These are phyloP conservation scores for Amorpha juglandis DNA, from an alignment of 2,888 invertebrate genomes.

Conservation along the genomic window DNA sequence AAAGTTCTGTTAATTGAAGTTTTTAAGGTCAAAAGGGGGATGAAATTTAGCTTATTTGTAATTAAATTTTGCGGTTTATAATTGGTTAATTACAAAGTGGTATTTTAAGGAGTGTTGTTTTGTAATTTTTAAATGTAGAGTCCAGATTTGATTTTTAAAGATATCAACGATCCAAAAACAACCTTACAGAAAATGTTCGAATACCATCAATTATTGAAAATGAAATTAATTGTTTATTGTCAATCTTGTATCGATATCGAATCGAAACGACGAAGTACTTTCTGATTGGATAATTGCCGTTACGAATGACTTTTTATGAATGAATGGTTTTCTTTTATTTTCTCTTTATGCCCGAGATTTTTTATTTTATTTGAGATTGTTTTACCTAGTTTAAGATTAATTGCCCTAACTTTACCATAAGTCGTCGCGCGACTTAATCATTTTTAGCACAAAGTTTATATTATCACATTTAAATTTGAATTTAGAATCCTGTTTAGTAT, in stretches of 20 bases:
- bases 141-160: neutral
- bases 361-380: conserved; percentile 9
- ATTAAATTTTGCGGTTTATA: neutral
- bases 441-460: neutral
- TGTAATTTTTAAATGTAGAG: neutral
- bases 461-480: neutral
- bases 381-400: conserved; percentile 4
- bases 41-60: conserved; percentile 40
- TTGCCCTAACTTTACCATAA: neutral
- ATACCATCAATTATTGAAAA: neutral
- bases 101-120: too few relatives aligned
- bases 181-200: neutral
- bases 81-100: neutral
- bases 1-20: conserved; percentile 55
- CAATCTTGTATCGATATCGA: conserved; percentile 7
- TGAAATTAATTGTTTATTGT: conserved; percentile 10
- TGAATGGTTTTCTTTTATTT: conserved; percentile 18
- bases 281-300: conserved; percentile 42
- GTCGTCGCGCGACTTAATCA: neutral
- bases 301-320: conserved; percentile 37
- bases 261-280: conserved; percentile 27
- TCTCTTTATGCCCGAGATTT: neutral
- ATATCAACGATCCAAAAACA: neutral
- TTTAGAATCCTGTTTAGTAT: neutral
- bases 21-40: conserved; percentile 61